Conservation (phyloP, 2,113 vertebrate genomes). For the Daphoenositta chrysoptera region DNA sequence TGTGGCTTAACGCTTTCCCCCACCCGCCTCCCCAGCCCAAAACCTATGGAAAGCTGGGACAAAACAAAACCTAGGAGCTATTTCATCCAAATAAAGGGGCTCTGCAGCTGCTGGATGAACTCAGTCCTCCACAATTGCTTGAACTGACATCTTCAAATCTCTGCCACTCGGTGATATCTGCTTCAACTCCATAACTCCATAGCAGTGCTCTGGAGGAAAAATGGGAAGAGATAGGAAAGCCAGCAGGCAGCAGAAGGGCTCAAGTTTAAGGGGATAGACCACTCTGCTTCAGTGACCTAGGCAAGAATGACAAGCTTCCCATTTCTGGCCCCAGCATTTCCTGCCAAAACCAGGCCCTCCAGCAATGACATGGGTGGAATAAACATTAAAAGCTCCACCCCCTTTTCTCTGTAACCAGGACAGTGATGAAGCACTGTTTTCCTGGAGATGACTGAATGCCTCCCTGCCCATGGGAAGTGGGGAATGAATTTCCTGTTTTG, state of each 20-base stretch:
- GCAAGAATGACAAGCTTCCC: not conserved
- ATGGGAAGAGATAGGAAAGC: not conserved
- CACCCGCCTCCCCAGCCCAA: not conserved
- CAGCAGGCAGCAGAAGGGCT: not conserved
- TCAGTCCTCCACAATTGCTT: not conserved
- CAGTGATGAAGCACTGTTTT: not conserved
- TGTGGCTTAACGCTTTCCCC: accelerated
- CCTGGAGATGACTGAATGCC: not conserved
- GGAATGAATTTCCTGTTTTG: not conserved
- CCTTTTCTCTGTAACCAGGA: not conserved
- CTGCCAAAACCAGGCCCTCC: not conserved
- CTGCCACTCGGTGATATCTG: accelerated
- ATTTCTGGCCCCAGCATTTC: not conserved
- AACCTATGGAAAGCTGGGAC: not conserved
- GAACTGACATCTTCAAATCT: not conserved
- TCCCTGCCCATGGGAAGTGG: not conserved
- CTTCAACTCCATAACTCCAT: not conserved
- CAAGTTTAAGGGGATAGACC: not conserved
- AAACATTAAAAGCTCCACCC: not conserved
- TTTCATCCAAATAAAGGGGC: not conserved
- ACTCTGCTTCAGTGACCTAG: not conserved
- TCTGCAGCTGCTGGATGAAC: not conserved
- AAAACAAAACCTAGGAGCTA: not conserved
- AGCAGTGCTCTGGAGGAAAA: no score
- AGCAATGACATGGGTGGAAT: not conserved